A percentile compares a stretch with the other conserved stretches of the same genome.
Evolutionary conservation across 2,113 vertebrate genomes (phyloP).

Genomic region (Cheilinus undulatus): DNA sequence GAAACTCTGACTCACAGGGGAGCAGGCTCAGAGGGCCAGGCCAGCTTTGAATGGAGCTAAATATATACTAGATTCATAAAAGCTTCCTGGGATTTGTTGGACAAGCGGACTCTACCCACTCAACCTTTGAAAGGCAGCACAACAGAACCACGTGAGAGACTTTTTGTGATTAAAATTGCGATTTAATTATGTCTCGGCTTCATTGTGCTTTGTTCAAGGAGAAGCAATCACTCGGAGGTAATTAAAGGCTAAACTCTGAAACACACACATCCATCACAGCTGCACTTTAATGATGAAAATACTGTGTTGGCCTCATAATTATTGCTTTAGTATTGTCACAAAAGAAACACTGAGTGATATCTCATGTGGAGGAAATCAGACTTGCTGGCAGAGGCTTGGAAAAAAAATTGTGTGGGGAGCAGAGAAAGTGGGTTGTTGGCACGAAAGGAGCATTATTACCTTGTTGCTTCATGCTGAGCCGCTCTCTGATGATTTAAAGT

Average conservation of each 20-base stretch:
- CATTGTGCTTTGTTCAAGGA: conserved; percentile 41
- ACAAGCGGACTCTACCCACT: conserved; percentile 13
- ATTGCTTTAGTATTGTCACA: conserved; percentile 61
- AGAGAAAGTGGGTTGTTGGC: conserved; percentile 45
- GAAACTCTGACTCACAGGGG: conserved; percentile 69
- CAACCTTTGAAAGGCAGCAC: conserved; percentile 32
- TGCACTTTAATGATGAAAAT: conserved; percentile 60
- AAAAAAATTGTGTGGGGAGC: conserved; percentile 2
- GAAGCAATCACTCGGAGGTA: conserved; percentile 62
- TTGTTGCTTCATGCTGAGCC: conserved; percentile 43
- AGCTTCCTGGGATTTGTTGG: conserved; percentile 58
- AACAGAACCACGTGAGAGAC: conserved; percentile 15
- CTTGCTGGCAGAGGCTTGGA: conserved; percentile 9
- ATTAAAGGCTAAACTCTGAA: conserved; percentile 67
- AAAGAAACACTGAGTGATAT: conserved; percentile 44
- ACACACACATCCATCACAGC: conserved; percentile 59
- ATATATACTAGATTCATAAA: conserved; percentile 63
- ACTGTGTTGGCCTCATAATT: conserved; percentile 47
- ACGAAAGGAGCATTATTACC: conserved; percentile 34
- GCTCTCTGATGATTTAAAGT: conserved; percentile 24
- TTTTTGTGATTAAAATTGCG: conserved; percentile 54
- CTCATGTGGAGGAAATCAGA: conserved; percentile 31
- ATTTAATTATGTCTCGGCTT: conserved; percentile 59
- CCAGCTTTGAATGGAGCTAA: conserved; percentile 56
- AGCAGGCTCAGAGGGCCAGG: conserved; percentile 34